phyloP scores from a whole-genome alignment of 1,140 invertebrate species.

The Drosophila orosa region DNA sequence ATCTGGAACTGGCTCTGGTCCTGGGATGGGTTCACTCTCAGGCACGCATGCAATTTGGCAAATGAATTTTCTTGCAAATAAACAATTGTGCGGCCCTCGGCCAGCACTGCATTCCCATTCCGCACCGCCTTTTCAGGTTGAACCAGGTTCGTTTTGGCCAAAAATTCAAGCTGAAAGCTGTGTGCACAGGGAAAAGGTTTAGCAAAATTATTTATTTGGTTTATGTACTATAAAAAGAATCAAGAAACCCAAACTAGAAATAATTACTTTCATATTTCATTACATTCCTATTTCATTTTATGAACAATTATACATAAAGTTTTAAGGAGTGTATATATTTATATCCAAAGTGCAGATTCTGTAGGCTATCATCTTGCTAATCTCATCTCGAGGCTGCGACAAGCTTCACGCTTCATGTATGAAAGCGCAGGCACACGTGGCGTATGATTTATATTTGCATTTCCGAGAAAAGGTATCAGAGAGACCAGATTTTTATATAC shows the following conservation, averaged over 20 bases:
- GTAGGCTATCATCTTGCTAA: not conserved
- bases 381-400: not conserved
- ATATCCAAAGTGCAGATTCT: not conserved
- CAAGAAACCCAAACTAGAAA: too few relatives aligned
- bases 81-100: constrained; percentile 34
- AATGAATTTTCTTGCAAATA: constrained; percentile 56
- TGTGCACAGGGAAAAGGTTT: not conserved
- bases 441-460: constrained; percentile 42
- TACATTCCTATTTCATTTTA: not conserved
- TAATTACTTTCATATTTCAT: not conserved
- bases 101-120: not conserved
- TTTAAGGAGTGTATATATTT: not conserved
- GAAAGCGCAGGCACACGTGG: constrained; percentile 16
- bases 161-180: constrained; percentile 11
- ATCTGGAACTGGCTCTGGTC: constrained; percentile 4
- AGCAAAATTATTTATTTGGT: not conserved
- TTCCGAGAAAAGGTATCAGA: not conserved
- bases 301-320: not conserved
- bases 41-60: constrained; percentile 51
- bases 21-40: constrained; percentile 1
- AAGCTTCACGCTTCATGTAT: constrained; percentile 29
- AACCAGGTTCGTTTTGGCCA: constrained; percentile 1
- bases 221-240: too few relatives aligned
- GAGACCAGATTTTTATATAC: not conserved
- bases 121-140: constrained; percentile 4